Conservation (phyloP, 2,888 invertebrate species). For the Meghimatium bilineatum region DNA sequence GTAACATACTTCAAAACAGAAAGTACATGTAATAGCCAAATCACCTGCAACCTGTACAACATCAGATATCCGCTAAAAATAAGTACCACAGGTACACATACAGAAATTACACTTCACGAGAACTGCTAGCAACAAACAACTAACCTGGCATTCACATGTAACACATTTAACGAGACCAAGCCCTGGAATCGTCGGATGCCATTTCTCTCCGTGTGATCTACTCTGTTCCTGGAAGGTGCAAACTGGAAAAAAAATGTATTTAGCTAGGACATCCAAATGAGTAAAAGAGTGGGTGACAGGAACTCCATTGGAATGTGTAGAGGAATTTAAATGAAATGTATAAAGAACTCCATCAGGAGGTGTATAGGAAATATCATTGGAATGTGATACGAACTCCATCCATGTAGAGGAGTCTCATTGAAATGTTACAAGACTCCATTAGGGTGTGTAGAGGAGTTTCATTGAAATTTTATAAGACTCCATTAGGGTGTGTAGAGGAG, state of each 20-base stretch:
- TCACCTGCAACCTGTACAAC: background rate
- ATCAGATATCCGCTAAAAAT: background rate
- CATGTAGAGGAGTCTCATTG: too few relatives aligned
- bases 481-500: too few relatives aligned
- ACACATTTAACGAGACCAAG: slow-evolving; percentile 93
- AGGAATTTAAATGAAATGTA: background rate
- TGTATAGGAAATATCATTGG: too few relatives aligned
- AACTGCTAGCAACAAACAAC: background rate
- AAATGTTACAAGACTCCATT: too few relatives aligned
- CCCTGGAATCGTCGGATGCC: slow-evolving; percentile 91
- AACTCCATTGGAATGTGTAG: background rate
- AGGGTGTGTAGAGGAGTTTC: too few relatives aligned
- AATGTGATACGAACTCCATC: too few relatives aligned
- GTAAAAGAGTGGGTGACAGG: background rate
- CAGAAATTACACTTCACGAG: too few relatives aligned
- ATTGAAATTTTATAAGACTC: too few relatives aligned
- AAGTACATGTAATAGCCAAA: background rate
- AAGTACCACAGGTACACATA: background rate
- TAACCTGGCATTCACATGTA: slow-evolving; percentile 90
- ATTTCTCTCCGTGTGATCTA: slow-evolving; percentile 87
- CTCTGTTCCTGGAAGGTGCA: slow-evolving; percentile 83
- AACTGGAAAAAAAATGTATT: slow-evolving; percentile 78
- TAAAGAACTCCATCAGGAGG: background rate
- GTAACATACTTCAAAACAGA: background rate
- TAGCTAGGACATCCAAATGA: background rate